Conservation (phyloP, 2,797 vertebrate species). For the Selene dorsalis region DNA sequence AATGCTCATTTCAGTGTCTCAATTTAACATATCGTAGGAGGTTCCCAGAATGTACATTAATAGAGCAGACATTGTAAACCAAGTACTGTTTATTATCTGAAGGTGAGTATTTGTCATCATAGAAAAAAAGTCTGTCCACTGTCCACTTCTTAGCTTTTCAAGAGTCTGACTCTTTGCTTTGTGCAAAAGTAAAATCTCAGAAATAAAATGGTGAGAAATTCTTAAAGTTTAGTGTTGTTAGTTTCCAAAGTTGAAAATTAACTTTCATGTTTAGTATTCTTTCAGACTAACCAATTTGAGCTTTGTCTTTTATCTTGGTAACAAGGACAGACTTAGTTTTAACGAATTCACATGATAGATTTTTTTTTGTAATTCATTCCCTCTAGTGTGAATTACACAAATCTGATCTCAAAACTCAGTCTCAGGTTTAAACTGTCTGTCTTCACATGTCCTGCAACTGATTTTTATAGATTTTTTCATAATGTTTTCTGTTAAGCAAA, state of each 20-base stretch:
- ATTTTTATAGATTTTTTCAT: neutral
- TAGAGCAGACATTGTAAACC: neutral
- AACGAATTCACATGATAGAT: neutral
- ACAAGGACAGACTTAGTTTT: neutral
- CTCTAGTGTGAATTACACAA: neutral
- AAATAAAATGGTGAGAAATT: neutral
- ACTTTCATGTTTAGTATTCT: neutral
- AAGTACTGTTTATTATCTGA: neutral
- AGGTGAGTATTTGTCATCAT: neutral
- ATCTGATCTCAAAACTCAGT: neutral
- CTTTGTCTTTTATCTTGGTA: neutral
- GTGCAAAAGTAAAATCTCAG: neutral
- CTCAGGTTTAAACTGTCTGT: neutral
- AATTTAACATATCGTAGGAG: neutral
- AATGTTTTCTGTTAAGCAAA: no score
- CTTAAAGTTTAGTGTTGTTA: neutral
- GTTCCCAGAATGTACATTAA: neutral
- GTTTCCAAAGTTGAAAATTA: neutral
- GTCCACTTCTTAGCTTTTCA: neutral
- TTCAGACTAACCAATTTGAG: neutral
- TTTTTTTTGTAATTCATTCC: neutral
- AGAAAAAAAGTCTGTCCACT: neutral
- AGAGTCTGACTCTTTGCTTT: neutral
- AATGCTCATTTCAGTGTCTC: neutral
- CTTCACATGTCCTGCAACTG: neutral